These are phyloP conservation scores for Pyralis farinalis DNA, from an alignment of 2,888 invertebrate species.

Conservation along the genomic window DNA sequence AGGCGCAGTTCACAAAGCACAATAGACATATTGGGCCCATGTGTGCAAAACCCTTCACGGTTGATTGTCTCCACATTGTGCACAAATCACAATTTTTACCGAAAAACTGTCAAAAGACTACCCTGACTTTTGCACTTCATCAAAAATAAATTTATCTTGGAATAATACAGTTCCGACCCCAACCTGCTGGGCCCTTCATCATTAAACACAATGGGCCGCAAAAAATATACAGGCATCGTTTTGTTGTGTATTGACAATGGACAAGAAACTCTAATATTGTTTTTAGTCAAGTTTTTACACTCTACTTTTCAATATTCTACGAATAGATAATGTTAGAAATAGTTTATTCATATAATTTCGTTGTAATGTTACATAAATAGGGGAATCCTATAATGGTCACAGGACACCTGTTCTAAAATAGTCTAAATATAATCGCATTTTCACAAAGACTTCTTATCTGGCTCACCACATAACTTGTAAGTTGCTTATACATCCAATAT, in stretches of 20 bases:
- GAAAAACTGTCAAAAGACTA: conserved; percentile 59
- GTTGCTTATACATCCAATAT: no score
- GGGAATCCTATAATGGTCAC: no score
- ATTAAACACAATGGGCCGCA: conserved; percentile 31
- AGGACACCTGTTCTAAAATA: no score
- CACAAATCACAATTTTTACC: conserved; percentile 53
- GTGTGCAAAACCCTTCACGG: conserved; percentile 67
- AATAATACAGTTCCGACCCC: conserved; percentile 61
- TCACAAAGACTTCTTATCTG: no score
- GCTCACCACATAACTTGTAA: no score
- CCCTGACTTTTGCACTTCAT: conserved; percentile 77
- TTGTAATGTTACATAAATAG: no score
- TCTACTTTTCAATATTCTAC: no score
- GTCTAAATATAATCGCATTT: no score
- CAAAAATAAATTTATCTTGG: conserved; percentile 71
- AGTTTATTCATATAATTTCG: no score
- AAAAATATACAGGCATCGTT: conserved; percentile 35
- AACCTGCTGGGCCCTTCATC: conserved; percentile 63
- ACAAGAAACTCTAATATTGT: conserved; percentile 65
- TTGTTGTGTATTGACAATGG: conserved; percentile 44
- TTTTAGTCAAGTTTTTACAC: conserved; percentile 53
- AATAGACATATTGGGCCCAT: conserved; percentile 71
- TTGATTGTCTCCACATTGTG: conserved; percentile 54
- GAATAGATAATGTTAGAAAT: no score
- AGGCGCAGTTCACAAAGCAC: conserved; percentile 49